Conservation (phyloP, 2,113 vertebrate genomes). For the Tragelaphus buxtoni region DNA sequence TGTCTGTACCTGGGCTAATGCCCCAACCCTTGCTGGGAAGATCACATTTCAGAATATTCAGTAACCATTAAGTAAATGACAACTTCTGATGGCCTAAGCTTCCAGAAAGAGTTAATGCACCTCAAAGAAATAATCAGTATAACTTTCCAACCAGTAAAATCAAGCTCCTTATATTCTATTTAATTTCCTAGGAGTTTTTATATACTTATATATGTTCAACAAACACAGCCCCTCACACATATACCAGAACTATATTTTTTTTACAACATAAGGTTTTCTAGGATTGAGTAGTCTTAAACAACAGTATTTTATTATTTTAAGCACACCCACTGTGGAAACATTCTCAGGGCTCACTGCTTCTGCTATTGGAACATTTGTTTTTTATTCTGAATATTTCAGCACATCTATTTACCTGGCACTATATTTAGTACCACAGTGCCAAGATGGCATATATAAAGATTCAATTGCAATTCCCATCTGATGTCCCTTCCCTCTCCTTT, state of each 20-base stretch:
- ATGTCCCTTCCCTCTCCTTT: constrained; percentile 89
- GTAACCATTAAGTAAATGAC: neutral
- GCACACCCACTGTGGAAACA: constrained; percentile 69
- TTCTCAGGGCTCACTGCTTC: constrained; percentile 75
- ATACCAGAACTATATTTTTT: constrained; percentile 70
- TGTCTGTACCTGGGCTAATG: neutral
- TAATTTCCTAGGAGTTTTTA: constrained; percentile 66
- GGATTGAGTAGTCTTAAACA: constrained; percentile 79
- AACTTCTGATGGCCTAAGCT: constrained; percentile 36
- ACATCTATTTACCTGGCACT: constrained; percentile 88
- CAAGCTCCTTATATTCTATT: constrained; percentile 50
- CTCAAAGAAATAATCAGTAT: constrained; percentile 63
- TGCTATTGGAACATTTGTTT: constrained; percentile 86
- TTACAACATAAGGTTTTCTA: constrained; percentile 75
- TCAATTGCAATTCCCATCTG: constrained; percentile 89
- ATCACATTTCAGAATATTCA: neutral
- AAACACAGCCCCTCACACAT: constrained; percentile 36
- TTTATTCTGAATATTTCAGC: constrained; percentile 89
- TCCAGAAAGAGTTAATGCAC: constrained; percentile 39
- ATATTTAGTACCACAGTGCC: constrained; percentile 87
- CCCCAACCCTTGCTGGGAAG: neutral
- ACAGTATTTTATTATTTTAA: constrained; percentile 77
- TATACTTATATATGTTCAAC: constrained; percentile 49
- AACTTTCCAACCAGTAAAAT: constrained; percentile 58
- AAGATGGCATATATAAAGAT: constrained; percentile 89